Conservation (phyloP, 2,797 vertebrate species). For the Nothura maculosa region DNA sequence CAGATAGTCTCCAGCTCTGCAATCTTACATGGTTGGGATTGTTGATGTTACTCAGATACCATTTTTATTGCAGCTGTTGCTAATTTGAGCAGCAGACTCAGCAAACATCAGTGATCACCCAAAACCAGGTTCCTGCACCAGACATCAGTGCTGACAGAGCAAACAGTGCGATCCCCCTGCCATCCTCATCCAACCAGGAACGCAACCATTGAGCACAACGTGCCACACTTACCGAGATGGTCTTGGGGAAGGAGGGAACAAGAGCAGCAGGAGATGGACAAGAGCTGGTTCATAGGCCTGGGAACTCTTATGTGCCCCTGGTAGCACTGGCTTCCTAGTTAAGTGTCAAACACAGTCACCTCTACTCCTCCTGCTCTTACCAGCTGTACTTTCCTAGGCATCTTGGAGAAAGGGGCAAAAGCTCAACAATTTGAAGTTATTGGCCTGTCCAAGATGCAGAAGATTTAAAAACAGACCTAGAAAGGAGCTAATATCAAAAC, state of each 20-base stretch:
- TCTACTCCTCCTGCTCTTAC: neutral
- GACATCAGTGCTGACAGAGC: neutral
- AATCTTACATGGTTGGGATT: neutral
- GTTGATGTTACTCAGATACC: neutral
- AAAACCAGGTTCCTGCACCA: neutral
- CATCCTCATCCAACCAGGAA: neutral
- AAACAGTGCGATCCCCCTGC: neutral
- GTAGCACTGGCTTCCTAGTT: neutral
- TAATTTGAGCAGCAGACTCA: neutral
- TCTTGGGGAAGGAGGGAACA: neutral
- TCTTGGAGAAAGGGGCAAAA: neutral
- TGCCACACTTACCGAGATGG: too few species aligned
- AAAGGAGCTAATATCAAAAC: neutral
- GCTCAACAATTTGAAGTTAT: neutral
- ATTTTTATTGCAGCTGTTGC: neutral
- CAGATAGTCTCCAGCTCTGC: neutral
- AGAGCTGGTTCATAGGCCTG: accelerated
- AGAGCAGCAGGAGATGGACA: neutral
- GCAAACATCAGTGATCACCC: neutral
- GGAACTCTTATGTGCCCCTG: neutral
- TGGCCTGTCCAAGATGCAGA: neutral
- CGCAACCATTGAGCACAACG: neutral
- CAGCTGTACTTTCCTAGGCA: neutral
- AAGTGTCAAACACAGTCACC: accelerated
- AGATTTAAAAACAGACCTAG: neutral